phyloP scores from a whole-genome alignment of 2,797 vertebrate genomes.

The Agapornis canus region DNA sequence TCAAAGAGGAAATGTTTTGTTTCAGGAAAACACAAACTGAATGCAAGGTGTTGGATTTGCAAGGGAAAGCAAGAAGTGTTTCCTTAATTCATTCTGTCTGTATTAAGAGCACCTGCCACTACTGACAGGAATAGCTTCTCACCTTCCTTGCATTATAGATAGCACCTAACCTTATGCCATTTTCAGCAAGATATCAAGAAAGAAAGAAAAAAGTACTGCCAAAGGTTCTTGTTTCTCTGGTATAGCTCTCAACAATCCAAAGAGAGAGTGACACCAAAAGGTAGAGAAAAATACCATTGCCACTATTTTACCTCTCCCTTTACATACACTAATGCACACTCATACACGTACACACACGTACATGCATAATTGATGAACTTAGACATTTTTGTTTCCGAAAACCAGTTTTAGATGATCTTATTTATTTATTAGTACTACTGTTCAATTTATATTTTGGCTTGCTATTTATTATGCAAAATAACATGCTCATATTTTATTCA shows the following conservation, averaged over 20 bases:
- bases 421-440: conserved; percentile 47
- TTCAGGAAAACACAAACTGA: not conserved
- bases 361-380: not conserved
- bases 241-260: not conserved
- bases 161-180: not conserved
- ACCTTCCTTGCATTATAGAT: not conserved
- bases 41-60: not conserved
- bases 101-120: not conserved
- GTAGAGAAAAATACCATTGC: not conserved
- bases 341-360: not conserved
- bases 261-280: not conserved
- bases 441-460: conserved; percentile 57
- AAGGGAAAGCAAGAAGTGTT: not conserved
- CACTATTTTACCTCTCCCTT: not conserved
- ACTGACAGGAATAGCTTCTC: not conserved
- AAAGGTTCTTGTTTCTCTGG: not conserved
- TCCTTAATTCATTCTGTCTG: not conserved
- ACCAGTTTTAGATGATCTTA: conserved; percentile 38
- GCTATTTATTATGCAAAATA: conserved; percentile 67
- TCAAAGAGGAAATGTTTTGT: not conserved
- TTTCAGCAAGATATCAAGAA: not conserved
- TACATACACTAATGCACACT: not conserved
- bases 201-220: not conserved
- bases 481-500: conserved; percentile 51
- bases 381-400: conserved; percentile 11